These are phyloP conservation scores for Drosophila nigromelanica DNA, from an alignment of 1,140 invertebrate genomes.

Conservation along the genomic window DNA sequence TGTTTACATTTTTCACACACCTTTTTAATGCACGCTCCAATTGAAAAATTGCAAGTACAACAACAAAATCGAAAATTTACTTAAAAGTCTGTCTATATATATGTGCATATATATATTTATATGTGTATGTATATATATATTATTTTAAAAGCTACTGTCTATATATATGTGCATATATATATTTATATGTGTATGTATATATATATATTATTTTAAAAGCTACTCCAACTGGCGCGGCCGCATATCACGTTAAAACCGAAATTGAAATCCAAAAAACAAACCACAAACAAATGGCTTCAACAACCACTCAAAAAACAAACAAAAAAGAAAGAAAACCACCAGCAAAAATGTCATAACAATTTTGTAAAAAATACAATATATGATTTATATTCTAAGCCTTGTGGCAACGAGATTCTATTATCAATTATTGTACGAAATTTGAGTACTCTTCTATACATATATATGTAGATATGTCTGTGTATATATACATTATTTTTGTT, in stretches of 20 bases:
- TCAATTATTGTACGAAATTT: constrained; percentile 17
- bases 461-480: constrained; percentile 10
- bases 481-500: constrained; percentile 46
- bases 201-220: constrained; percentile 49
- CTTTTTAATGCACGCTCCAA: constrained; percentile 64
- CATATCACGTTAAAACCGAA: constrained; percentile 56
- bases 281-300: constrained; percentile 54
- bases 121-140: constrained; percentile 44
- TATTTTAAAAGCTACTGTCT: constrained; percentile 48
- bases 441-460: constrained; percentile 1
- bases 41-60: constrained; percentile 64
- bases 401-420: background rate
- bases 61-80: constrained; percentile 40
- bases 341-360: constrained; percentile 28
- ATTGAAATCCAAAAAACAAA: constrained; percentile 21
- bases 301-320: constrained; percentile 53
- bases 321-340: constrained; percentile 34
- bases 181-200: constrained; percentile 40
- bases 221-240: constrained; percentile 34
- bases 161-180: too few species aligned
- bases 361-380: constrained; percentile 11
- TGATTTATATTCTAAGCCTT: constrained; percentile 9
- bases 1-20: constrained; percentile 17
- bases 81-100: constrained; percentile 71
- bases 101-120: constrained; percentile 42